phyloP scores from a whole-genome alignment of 2,113 vertebrate genomes.

The Pithys albifrons region DNA sequence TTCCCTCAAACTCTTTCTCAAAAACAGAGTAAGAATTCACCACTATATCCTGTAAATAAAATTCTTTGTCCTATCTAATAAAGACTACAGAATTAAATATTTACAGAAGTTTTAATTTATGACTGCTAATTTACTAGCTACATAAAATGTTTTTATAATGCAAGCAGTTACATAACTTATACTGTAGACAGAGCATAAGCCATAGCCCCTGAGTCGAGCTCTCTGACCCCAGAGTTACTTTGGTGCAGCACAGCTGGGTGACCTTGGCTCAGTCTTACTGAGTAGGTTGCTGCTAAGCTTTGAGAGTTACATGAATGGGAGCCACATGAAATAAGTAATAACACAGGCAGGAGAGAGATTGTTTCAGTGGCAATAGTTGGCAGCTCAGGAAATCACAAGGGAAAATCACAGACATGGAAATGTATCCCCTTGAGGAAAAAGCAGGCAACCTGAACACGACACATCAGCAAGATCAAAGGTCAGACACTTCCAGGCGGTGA shows the following conservation, averaged over 20 bases:
- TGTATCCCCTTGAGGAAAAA: neutral
- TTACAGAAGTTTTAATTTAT: neutral
- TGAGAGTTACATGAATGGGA: neutral
- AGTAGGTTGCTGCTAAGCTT: neutral
- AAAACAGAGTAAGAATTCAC: neutral
- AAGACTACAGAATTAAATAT: neutral
- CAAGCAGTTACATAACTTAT: neutral
- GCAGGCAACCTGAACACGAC: fast-evolving
- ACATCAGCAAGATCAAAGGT: neutral
- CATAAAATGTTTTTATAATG: neutral
- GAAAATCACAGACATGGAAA: neutral
- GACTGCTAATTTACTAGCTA: neutral
- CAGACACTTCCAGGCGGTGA: neutral
- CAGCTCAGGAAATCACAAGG: neutral
- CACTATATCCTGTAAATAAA: neutral
- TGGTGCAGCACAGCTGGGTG: neutral
- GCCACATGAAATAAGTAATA: neutral
- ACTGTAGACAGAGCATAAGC: neutral
- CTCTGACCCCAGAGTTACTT: neutral
- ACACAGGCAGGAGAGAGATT: slow-evolving; percentile 4
- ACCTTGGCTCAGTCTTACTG: neutral
- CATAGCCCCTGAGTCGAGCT: neutral
- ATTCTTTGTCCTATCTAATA: neutral
- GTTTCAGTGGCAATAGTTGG: neutral
- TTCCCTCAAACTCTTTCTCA: neutral